These are phyloP conservation scores for Catharus minimus DNA, from an alignment of 2,113 vertebrate species.

Conservation along the genomic window DNA sequence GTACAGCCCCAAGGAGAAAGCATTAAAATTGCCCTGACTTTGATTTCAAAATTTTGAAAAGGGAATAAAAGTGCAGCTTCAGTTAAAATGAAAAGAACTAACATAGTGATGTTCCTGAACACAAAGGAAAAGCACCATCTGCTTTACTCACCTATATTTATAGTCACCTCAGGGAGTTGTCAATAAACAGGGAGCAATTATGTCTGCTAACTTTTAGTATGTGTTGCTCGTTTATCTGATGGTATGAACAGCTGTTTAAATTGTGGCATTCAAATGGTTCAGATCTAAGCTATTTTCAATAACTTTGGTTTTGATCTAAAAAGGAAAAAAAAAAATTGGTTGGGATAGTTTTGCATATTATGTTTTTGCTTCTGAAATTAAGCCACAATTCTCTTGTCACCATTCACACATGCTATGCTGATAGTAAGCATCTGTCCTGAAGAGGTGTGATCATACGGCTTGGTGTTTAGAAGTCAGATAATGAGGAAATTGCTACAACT, in stretches of 20 bases:
- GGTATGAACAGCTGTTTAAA: background rate
- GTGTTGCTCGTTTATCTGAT: background rate
- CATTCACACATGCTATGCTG: background rate
- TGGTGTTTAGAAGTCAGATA: background rate
- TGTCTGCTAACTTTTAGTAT: conserved; percentile 9
- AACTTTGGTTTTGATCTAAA: background rate
- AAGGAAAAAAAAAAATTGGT: background rate
- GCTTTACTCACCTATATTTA: conserved; percentile 20
- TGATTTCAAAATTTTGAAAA: background rate
- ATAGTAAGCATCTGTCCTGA: background rate
- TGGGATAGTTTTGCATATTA: background rate
- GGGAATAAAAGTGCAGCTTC: background rate
- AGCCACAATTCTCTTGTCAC: background rate
- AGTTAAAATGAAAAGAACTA: background rate
- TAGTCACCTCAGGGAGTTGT: background rate
- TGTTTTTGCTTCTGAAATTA: background rate
- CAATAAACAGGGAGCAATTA: conserved; percentile 30
- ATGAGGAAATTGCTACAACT: background rate
- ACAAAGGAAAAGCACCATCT: conserved; percentile 7
- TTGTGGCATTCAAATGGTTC: background rate
- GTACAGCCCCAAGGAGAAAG: background rate
- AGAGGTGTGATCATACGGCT: background rate
- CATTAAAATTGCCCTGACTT: background rate
- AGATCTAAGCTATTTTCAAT: background rate
- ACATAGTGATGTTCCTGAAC: background rate